These are phyloP conservation scores for Apis florea DNA, from an alignment of 1,140 invertebrate species.

Conservation along the genomic window DNA sequence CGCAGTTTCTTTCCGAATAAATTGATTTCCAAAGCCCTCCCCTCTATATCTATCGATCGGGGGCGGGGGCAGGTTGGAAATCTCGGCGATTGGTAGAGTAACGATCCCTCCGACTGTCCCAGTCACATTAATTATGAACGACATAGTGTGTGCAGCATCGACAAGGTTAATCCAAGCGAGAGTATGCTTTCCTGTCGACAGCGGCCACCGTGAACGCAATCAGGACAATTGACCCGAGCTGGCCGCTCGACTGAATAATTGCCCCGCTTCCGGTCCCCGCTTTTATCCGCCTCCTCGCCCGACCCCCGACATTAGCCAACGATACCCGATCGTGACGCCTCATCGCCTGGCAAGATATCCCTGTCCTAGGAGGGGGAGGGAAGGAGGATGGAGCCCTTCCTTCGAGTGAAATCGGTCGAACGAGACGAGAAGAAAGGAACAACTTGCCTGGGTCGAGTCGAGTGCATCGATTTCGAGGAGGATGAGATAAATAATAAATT, in stretches of 20 bases:
- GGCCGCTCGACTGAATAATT: conserved; percentile 66
- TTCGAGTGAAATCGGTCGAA: not conserved
- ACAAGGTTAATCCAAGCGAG: conserved; percentile 26
- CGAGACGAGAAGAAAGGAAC: not conserved
- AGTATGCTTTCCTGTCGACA: conserved; percentile 44
- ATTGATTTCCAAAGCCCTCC: too few relatives aligned
- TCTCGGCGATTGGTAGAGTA: too few relatives aligned
- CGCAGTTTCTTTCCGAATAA: too few relatives aligned
- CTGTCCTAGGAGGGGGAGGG: too few relatives aligned
- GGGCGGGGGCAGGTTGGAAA: too few relatives aligned
- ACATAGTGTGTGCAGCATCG: not conserved
- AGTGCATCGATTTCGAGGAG: too few relatives aligned
- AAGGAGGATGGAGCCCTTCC: not conserved
- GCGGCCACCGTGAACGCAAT: conserved; percentile 52
- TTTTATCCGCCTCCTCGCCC: conserved; percentile 50
- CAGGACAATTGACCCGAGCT: conserved; percentile 59
- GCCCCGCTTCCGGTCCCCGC: conserved; percentile 67
- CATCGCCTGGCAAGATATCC: conserved; percentile 10
- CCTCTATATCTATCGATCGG: too few relatives aligned
- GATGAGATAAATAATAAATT: too few relatives aligned
- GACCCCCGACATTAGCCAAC: conserved; percentile 31
- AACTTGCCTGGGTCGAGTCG: not conserved
- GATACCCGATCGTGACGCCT: conserved; percentile 17
- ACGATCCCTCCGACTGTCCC: too few relatives aligned
- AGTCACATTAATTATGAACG: not conserved